These are phyloP conservation scores for Druceiella hillmani DNA, from an alignment of 2,888 invertebrate species.

Conservation along the genomic window DNA sequence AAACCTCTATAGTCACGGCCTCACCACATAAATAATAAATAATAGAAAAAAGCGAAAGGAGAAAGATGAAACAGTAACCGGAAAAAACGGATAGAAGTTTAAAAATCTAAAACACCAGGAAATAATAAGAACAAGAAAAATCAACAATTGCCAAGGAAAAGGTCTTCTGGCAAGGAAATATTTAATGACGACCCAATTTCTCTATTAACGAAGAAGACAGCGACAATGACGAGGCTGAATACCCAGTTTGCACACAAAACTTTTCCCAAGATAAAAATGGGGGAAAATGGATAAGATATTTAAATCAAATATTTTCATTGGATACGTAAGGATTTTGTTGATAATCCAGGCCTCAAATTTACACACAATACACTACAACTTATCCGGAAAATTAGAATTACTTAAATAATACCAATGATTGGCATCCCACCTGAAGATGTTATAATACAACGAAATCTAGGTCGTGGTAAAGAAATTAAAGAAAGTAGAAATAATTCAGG, in stretches of 20 bases:
- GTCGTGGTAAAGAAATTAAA: too few species aligned
- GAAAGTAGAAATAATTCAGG: too few species aligned
- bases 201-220: conserved; percentile 17
- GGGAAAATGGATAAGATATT: too few species aligned
- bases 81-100: conserved; percentile 10
- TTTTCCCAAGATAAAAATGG: conserved; percentile 15
- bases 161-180: conserved; percentile 10
- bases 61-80: conserved; percentile 4
- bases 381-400: too few species aligned
- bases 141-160: conserved; percentile 8
- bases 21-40: conserved; percentile 13
- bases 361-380: too few species aligned
- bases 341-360: too few species aligned
- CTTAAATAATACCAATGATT: too few species aligned
- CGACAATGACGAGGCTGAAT: conserved; percentile 16
- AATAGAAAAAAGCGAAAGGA: conserved; percentile 7
- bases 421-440: too few species aligned
- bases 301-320: too few species aligned
- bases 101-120: conserved; percentile 7
- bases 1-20: conserved; percentile 14
- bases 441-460: too few species aligned
- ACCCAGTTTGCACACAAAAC: conserved; percentile 13
- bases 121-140: conserved; percentile 9
- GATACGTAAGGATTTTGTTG: too few species aligned
- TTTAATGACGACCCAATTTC: conserved; percentile 18